These are phyloP conservation scores for Hanleya hanleyi DNA, from an alignment of 2,888 invertebrate species.

Conservation along the genomic window DNA sequence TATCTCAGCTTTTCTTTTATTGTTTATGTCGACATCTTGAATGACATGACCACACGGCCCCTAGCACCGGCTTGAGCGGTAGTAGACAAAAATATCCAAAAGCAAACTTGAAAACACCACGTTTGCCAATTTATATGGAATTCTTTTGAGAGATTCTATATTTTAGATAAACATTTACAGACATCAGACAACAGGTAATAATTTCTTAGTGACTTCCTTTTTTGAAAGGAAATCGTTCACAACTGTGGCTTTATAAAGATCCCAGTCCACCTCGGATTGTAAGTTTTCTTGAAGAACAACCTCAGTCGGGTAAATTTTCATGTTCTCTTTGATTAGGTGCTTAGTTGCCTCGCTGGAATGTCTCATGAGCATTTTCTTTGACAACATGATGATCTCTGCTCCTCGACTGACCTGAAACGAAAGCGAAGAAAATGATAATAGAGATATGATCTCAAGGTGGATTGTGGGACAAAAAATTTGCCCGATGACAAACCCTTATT, in stretches of 20 bases:
- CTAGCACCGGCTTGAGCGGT: too few relatives aligned
- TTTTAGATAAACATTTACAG: too few relatives aligned
- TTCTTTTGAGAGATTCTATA: too few relatives aligned
- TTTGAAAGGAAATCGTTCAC: background rate
- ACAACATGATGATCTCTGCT: conserved; percentile 61
- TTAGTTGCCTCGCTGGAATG: conserved; percentile 49
- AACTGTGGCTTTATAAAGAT: conserved; percentile 43
- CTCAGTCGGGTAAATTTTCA: conserved; percentile 53
- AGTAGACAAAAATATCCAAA: too few relatives aligned
- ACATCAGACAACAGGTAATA: background rate
- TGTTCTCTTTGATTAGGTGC: conserved; percentile 42
- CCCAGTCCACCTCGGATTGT: conserved; percentile 55
- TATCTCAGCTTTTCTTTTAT: too few relatives aligned
- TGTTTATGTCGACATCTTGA: too few relatives aligned
- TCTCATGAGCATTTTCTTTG: conserved; percentile 57
- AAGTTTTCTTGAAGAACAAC: conserved; percentile 51
- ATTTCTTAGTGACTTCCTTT: background rate
- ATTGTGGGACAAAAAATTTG: too few relatives aligned
- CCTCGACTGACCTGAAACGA: conserved; percentile 53
- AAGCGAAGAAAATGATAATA: background rate
- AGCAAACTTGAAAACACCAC: too few relatives aligned
- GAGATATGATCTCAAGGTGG: too few relatives aligned
- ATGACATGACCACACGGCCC: too few relatives aligned
- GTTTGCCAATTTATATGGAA: too few relatives aligned
- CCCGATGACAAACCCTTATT: too few relatives aligned